A percentile compares a stretch with the other conserved stretches of the same genome.
Evolutionary conservation across 2,113 vertebrate genomes (phyloP).

Genomic region (Myodes glareolus): DNA sequence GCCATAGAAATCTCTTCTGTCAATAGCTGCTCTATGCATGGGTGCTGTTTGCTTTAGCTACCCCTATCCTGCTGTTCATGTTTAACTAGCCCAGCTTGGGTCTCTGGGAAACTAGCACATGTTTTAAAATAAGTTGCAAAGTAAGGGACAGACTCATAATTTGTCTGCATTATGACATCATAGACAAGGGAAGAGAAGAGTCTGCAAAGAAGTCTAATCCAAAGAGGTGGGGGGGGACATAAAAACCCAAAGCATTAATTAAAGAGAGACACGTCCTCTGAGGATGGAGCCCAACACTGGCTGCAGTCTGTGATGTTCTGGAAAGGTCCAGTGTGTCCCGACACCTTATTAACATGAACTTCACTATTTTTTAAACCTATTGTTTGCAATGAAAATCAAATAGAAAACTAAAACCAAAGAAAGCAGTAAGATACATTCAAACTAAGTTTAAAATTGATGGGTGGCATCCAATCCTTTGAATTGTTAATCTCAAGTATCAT

Average conservation of each 20-base stretch:
- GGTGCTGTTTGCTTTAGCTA: not conserved
- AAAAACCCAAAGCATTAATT: not conserved
- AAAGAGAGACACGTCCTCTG: not conserved
- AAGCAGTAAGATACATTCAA: not conserved
- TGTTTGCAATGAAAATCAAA: conserved; percentile 8
- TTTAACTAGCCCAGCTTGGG: not conserved
- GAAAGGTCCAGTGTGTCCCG: not conserved
- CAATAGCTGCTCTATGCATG: fast-evolving
- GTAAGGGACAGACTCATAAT: not conserved
- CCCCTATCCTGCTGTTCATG: not conserved
- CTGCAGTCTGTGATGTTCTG: not conserved
- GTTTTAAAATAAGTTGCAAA: not conserved
- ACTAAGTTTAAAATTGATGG: not conserved
- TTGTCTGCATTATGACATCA: not conserved
- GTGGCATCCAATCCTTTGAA: not conserved
- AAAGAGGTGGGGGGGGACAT: not conserved
- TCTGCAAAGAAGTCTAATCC: not conserved
- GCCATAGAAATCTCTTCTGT: not conserved
- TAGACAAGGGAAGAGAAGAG: no score
- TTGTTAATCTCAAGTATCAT: not conserved
- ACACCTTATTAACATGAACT: not conserved
- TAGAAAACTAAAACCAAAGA: not conserved
- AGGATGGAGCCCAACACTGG: not conserved
- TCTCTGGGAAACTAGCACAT: not conserved
- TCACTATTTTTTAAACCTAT: not conserved